Evolutionary conservation across 2,113 vertebrate species (phyloP).

Genomic region (Terrapene triunguis): DNA sequence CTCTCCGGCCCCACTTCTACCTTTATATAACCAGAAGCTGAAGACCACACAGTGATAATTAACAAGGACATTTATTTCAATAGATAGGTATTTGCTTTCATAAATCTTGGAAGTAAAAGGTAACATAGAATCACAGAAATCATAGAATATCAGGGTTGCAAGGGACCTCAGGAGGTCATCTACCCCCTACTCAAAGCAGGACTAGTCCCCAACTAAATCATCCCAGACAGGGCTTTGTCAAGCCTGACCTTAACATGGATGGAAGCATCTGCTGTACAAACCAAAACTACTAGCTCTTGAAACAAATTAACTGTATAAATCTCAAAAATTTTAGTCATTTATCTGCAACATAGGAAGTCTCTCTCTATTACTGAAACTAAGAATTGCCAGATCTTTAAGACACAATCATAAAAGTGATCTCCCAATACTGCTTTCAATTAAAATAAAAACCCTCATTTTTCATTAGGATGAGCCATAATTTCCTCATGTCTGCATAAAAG

Average conservation of each 20-base stretch:
- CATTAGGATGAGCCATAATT: neutral
- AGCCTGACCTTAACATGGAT: neutral
- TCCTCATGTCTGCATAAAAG: neutral
- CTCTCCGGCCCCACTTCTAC: neutral
- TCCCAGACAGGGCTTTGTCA: too few relatives aligned
- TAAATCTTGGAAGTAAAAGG: neutral
- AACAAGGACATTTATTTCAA: neutral
- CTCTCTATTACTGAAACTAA: neutral
- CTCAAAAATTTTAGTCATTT: neutral
- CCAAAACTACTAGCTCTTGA: neutral
- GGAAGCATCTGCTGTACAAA: neutral
- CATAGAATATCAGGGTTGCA: too few relatives aligned
- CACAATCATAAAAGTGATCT: neutral
- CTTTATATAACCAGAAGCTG: slow-evolving; percentile 4
- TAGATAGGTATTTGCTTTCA: neutral
- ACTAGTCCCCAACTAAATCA: too few relatives aligned
- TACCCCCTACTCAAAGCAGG: too few relatives aligned
- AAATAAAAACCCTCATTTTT: neutral
- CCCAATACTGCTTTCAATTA: neutral
- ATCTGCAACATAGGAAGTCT: neutral
- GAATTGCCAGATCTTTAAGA: neutral
- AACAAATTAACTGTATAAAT: neutral
- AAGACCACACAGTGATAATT: neutral
- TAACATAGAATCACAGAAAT: neutral
- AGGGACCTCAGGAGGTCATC: too few relatives aligned